Evolutionary conservation across 2,113 vertebrate genomes (phyloP), one percentile per base, ranked within the genome.

Genomic region (Tupaia chinensis): DNA sequence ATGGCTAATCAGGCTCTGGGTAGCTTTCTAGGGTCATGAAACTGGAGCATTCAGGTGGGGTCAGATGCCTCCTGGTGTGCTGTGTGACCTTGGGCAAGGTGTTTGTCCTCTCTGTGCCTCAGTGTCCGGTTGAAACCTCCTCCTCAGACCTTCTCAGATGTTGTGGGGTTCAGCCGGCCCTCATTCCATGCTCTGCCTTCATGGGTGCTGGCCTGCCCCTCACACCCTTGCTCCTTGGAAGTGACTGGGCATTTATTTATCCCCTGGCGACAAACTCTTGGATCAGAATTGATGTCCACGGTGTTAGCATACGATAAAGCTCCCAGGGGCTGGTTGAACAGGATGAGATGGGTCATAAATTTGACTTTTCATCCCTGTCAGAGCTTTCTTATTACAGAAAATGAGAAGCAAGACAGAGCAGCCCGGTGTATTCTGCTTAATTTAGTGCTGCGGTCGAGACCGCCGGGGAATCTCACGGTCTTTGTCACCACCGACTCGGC

Each of bases 161-260:
- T 72, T 80, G 7, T 83, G 91, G 89, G 78, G 95, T 91, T 76
- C 85, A 32, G 66, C 60, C 5, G n/a, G 78, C 53, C 89, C 73
- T 54, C 15, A 4, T 11, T 13, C 54, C 20, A 20, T 3, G 8
- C 13, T 56, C n/a, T 79, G 96, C 78, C 97, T 89, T 95, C 97
- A 91, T 56, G 25, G 96, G 91, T 94, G 83, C 97, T 93, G 81
- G 96, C 96, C 63, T 87, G 56, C 91, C 78, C 83, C 97, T 73
- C 87, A 81, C 93, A 95, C 91, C 94, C 93, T 98, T 97, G 95
- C 94, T 92, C 95, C 96, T 88, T 63, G 95, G 95, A 76, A 61
- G 85, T 89, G 97, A 29, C 90, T 93, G 94, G 98, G 96, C 95
- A n/a, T 96, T 94, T 96, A 95, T 98, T 98, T 97, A 96, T 97